Conservation (phyloP, 2,113 vertebrate species). For the Pituophis catenifer region DNA sequence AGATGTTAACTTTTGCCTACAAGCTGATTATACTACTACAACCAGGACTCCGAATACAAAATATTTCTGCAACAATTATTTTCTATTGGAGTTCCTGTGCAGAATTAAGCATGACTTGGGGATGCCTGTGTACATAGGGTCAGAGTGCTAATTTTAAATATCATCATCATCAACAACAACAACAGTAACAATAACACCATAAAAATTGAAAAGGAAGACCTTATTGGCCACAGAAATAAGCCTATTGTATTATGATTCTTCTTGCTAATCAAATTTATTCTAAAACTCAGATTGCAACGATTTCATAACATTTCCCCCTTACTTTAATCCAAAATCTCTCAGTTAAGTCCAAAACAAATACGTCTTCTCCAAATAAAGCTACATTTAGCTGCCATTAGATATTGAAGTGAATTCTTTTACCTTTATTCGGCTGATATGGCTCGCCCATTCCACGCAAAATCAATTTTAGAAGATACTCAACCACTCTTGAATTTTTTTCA, state of each 20-base stretch:
- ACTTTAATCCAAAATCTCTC: not conserved
- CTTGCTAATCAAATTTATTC: not conserved
- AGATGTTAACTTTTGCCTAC: not conserved
- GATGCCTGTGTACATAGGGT: not conserved
- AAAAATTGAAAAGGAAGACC: not conserved
- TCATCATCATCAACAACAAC: not conserved
- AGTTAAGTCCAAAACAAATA: not conserved
- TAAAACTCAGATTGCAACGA: not conserved
- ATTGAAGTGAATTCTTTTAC: not conserved
- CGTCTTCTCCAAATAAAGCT: not conserved
- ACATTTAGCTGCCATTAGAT: not conserved
- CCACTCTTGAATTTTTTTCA: not conserved
- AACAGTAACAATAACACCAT: not conserved
- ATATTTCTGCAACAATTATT: not conserved
- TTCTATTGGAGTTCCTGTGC: not conserved
- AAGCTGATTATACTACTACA: not conserved
- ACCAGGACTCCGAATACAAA: not conserved
- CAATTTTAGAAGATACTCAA: not conserved
- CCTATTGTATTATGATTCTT: not conserved
- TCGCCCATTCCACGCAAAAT: not conserved
- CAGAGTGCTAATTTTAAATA: not conserved
- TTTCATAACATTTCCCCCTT: not conserved
- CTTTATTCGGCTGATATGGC: not conserved
- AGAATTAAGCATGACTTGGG: not conserved
- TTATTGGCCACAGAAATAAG: conserved; percentile 31